Evolutionary conservation across 2,113 vertebrate species (phyloP), one percentile per base, ranked within the genome.

Genomic region (Phyllostomus discolor): DNA sequence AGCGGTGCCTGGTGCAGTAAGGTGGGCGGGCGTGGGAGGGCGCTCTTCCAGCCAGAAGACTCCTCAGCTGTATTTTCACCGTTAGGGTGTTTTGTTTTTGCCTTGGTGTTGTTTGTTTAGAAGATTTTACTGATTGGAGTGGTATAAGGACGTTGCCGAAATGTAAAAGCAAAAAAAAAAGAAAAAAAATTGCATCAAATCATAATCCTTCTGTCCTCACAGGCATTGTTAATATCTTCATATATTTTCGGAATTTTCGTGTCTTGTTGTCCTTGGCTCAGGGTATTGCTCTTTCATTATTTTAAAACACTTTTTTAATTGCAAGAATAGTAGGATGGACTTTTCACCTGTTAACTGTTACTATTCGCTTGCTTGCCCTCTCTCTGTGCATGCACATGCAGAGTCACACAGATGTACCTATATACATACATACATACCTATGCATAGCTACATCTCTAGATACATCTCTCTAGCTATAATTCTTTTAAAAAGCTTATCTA

Each of bases 331-430:
- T 48, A 81, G 26, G 31, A 59, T 57, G 46, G 57, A 26, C 22
- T 88, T 95, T 75, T 94, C 33, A 57, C 72, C 57, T 76, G 16
- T 79, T 85, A 59, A 59, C 46, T 95, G 94, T 90, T 81, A 20
- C 10, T 9, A 20, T 64, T 66, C 78, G 31, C 26, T 67, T 43
- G 11, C 70, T 62, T 10, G 88, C 20, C 75, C 26, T 67, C 0
- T 50, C 7, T 94, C 4, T 66, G 26, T 8, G 31, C 2, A 84
- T 5, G 15, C n/a, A 28, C 26, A 57, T 10, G 41, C 38, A 41
- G 17, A 35, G 52, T 19, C 79, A 59, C 54, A 62, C 24, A 48
- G 72, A 33, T 10, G 16, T 57, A 57, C 7, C 54, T 57, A 22
- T 57, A 75, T 75, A 48, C 26, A 19, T 35, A 35, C 31, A 5